Percentiles rank a stretch among this genome's conserved stretches.
These are phyloP conservation scores for Drosophila borealis DNA, from an alignment of 2,888 invertebrate species.

Conservation along the genomic window DNA sequence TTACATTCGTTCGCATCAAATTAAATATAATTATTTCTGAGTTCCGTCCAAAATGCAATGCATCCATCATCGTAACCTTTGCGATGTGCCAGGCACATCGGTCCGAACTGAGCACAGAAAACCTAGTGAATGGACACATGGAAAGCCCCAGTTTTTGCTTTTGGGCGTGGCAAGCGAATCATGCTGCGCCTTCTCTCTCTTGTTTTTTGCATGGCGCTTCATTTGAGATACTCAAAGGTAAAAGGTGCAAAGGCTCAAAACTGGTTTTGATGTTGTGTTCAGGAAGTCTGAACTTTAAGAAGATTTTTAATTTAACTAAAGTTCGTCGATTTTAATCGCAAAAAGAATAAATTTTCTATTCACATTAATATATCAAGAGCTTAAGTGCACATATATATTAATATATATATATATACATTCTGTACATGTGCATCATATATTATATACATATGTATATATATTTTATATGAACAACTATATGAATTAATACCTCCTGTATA, in stretches of 20 bases:
- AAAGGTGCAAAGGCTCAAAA: conserved; percentile 53
- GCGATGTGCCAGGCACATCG: conserved; percentile 18
- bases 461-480: too few relatives aligned
- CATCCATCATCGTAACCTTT: conserved; percentile 48
- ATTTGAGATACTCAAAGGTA: conserved; percentile 49
- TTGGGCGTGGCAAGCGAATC: conserved; percentile 25
- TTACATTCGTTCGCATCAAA: conserved; percentile 70
- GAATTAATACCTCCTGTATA: too few relatives aligned
- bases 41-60: conserved; percentile 49
- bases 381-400: too few relatives aligned
- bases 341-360: too few relatives aligned
- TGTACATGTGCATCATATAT: too few relatives aligned
- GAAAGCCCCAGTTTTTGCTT: conserved; percentile 24
- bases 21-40: conserved; percentile 74
- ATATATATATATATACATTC: too few relatives aligned
- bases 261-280: conserved; percentile 37
- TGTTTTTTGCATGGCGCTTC: conserved; percentile 35
- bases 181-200: conserved; percentile 20
- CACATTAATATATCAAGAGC: too few relatives aligned
- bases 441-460: too few relatives aligned
- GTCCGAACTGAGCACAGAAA: conserved; percentile 5
- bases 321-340: too few relatives aligned
- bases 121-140: conserved; percentile 4
- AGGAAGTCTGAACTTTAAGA: conserved; percentile 4
- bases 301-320: conserved; percentile 7